Evolutionary conservation across 2,888 invertebrate species (phyloP), one percentile per base, ranked within the genome.

Genomic region (Pyralis farinalis): DNA sequence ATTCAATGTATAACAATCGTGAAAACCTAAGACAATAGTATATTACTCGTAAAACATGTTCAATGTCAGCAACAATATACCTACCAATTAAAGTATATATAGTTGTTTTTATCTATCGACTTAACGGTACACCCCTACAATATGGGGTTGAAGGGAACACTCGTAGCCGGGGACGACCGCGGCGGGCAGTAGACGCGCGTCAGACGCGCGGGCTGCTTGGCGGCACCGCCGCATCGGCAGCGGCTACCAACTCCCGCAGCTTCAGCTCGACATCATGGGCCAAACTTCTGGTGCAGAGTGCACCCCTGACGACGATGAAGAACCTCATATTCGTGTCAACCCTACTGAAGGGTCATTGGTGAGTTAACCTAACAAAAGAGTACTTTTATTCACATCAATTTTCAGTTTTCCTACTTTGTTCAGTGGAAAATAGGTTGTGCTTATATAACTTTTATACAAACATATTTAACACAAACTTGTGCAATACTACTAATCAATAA

Each of bases 261-360:
- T 7, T 38, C 48, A 37, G 40, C 31, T 48, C 43, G 43, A 65
- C 76, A 79, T 71, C 70, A 91, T 91, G 91, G 91, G 88, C 58
- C 88, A 88, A 63, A 77, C 78, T 37, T 61, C 91, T 64, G 90
- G 90, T 66, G 84, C 85, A 57, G 90, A 90, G 64, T 86, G 87
- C 63, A 82, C 88, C 47, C 89, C 86, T 38, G 90, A 88, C 47
- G 82, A 90, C 37, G 90, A 90, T 42, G 89, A 90, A 43, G 87
- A 90, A 55, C 90, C 91, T 37, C 90, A 87, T 63, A 90, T 89
- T 53, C 81, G 78, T 40, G 78, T 79, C 43, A 86, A 90, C 49
- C 86, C 90, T 22, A 84, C 90, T 1, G 90, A 90, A 52, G 77
- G 72, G 46, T 91, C 90, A 42, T 62, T 91, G 84, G 91, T 91